Evolutionary conservation across 1,140 invertebrate genomes (phyloP), one percentile per base, ranked within the genome.

Genomic region (Gyrodactylus bullatarudis): DNA sequence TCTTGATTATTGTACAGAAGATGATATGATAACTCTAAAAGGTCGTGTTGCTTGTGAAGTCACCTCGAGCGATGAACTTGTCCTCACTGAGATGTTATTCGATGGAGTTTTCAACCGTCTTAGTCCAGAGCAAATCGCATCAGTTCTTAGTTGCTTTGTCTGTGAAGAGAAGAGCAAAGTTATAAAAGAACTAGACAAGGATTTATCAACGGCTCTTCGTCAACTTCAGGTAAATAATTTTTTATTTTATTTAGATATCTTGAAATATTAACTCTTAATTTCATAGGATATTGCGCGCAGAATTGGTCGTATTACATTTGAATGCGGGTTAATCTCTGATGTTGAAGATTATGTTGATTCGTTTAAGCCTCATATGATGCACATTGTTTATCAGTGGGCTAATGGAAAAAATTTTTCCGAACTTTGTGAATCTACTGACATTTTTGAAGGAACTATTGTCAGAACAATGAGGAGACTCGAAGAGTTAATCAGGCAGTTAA

Each of bases 41-140:
- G 94, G 95, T 20, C 84, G 93, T 75, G 93, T 99, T 1, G 94
- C 94, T 70, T 99, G 95, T 83, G 94, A 98, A 83, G 84, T 99
- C 8, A 69, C 34, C 25, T 90, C 89, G 78, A 91, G 87, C 20
- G 94, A 99, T 83, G 94, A 98, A 81, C 79, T 99, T n/a, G 80
- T 99, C 0, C 84, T 98, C 76, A 98, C 95, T 0, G 94, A 99
- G 84, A 86, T 98, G 87, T 86, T 99, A 24, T 98, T 98, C 78
- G 92, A 94, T 80, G 91, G 91, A 24, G 85, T 92, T 22, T 98
- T 98, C 79, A 93, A 89, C 80, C 82, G 87, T 34, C 81, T 99
- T 20, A 8, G 1, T 68, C 34, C 72, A 1, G 8, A 21, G 21
- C 26, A 73, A 26, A 69, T 26, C n/a, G 26, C 72, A 1, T 24